Base-by-base conservation (phyloP, 2,888 invertebrate genomes). In the Zygaena filipendulae region DNA sequence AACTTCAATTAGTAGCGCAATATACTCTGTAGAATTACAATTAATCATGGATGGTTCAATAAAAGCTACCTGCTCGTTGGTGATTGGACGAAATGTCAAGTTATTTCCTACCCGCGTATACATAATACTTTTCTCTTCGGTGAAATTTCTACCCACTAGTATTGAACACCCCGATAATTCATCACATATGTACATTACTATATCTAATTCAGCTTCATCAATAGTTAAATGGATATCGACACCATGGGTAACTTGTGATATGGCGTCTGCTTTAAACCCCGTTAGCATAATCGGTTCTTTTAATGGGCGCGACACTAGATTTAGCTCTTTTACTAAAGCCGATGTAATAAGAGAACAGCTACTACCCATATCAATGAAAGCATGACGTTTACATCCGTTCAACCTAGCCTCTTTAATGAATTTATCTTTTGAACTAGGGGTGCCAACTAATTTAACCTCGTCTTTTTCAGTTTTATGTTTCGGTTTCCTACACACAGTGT, bases 361-460 rank as follows among this genome's bases (percentile, higher is more conserved):
- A 20, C 42, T 42, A 3, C 42, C 42, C 39, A 37, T 42, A 21
- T 42, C 38, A 27, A 43, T 23, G 19, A 43, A 43, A 22, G 35
- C 38, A n/a, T 28, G 13, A 11, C 30, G 29, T 13, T 30, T 23
- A 31, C 13, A 23, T 16, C 19, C 9, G 22, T 39, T 35, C 9
- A 40, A 6, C 2, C 7, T 14, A 7, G 41, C 27, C 5, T 26
- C 9, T 27, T 43, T 43, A 25, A 25, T 29, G 27, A 40, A 39
- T 14, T 39, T 40, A 30, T 40, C 24, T 29, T 39, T 39, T 3
- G 16, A 11, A 8, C 24, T 25, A 3, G 19, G 12, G 8, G 16
- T 16, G 7, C 2, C 13, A 8, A 42, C 30, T 16, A 40, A 11
- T 30, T 43, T 46, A 2, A 46, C 36, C 30, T 43, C 39, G 4